Conservation (phyloP, 1,140 invertebrate species). For the Drosophila oshimai region DNA sequence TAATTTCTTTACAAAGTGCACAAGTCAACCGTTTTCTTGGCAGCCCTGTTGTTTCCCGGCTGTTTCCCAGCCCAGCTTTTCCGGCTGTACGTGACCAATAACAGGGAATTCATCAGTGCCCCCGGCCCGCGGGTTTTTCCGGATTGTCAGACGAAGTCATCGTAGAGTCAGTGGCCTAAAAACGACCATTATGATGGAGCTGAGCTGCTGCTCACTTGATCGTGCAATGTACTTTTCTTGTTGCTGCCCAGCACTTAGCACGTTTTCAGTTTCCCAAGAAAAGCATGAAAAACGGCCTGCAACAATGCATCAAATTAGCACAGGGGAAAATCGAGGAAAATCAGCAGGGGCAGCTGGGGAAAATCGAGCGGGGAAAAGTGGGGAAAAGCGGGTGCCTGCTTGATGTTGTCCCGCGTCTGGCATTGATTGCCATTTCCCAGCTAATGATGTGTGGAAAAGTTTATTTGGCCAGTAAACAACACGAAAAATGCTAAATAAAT, state of each 20-base stretch:
- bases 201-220: slow-evolving; percentile 82
- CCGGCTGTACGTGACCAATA: slow-evolving; percentile 70
- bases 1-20: slow-evolving; percentile 74
- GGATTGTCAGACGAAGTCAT: slow-evolving; percentile 49
- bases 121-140: background rate
- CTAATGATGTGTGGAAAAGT: slow-evolving; percentile 78
- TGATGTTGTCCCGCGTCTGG: slow-evolving; percentile 45
- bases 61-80: slow-evolving; percentile 1
- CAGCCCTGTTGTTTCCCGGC: background rate
- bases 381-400: background rate
- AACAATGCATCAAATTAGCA: slow-evolving; percentile 46
- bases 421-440: slow-evolving; percentile 67
- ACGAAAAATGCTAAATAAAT: slow-evolving; percentile 70
- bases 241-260: slow-evolving; percentile 69
- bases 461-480: slow-evolving; percentile 75
- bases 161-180: slow-evolving; percentile 77
- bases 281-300: slow-evolving; percentile 6
- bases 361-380: background rate
- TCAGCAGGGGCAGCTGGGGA: background rate
- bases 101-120: slow-evolving; percentile 58
- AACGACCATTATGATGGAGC: slow-evolving; percentile 74
- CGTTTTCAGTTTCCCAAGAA: slow-evolving; percentile 24
- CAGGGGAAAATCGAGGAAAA: background rate
- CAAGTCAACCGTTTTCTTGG: slow-evolving; percentile 56
- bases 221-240: slow-evolving; percentile 77